A percentile compares a stretch with the other conserved stretches of the same genome.
These are phyloP conservation scores for Clarias platycephalus DNA, from an alignment of 2,797 vertebrate species.

Conservation along the genomic window DNA sequence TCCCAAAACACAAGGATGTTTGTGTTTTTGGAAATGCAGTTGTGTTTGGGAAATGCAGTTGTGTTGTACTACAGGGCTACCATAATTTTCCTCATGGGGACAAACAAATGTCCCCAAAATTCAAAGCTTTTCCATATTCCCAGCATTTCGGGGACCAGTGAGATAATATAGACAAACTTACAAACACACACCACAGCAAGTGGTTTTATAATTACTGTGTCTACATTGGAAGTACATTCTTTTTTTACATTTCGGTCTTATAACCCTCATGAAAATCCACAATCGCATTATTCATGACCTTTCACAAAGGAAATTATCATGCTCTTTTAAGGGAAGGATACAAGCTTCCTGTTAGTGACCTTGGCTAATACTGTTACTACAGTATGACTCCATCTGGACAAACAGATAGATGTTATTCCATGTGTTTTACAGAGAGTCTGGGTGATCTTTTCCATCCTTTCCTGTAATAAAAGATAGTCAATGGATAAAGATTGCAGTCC, in stretches of 20 bases:
- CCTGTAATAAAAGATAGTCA: too few species aligned
- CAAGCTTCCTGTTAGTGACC: slow-evolving; percentile 6
- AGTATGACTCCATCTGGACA: neutral
- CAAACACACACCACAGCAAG: neutral
- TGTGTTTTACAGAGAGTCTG: neutral
- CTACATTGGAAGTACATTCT: neutral
- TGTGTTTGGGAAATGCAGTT: too few species aligned
- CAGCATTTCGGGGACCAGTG: neutral
- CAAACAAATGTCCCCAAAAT: neutral
- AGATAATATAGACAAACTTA: neutral
- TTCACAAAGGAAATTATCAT: slow-evolving; percentile 13
- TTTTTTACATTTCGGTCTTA: neutral
- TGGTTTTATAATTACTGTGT: neutral
- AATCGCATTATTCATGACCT: neutral
- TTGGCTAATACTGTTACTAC: neutral
- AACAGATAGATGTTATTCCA: slow-evolving; percentile 8
- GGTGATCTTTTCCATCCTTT: too few species aligned
- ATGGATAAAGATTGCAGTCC: neutral
- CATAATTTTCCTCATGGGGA: neutral
- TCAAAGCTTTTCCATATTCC: neutral
- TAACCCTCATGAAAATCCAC: neutral
- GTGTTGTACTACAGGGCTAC: too few species aligned
- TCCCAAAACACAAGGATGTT: too few species aligned
- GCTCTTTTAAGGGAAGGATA: neutral
- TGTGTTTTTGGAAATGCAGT: too few species aligned